Evolutionary conservation across 2,888 invertebrate genomes (phyloP).

Genomic region (Camponotus fellah): DNA sequence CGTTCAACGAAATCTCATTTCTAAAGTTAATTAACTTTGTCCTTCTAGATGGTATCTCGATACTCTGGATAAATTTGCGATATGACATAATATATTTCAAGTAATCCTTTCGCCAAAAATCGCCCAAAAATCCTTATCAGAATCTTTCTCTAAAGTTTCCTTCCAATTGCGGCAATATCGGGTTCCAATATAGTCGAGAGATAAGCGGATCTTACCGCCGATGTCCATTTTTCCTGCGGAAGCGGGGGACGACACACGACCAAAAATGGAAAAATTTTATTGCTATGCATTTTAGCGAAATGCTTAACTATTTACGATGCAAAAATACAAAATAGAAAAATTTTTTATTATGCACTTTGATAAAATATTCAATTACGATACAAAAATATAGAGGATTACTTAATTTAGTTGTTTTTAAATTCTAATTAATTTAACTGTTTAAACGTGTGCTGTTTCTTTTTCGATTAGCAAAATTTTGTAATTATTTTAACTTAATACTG

Average conservation of each 20-base stretch:
- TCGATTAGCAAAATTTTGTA: conserved; percentile 4
- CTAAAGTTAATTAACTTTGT: conserved; percentile 12
- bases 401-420: conserved; percentile 17
- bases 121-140: conserved; percentile 38
- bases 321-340: background rate
- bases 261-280: conserved; percentile 13
- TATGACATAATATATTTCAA: background rate
- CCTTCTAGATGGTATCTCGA: conserved; percentile 17
- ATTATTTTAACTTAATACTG: conserved; percentile 15
- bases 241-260: background rate
- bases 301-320: background rate
- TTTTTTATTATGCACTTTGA: background rate
- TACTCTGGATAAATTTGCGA: conserved; percentile 18
- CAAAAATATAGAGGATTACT: conserved; percentile 46
- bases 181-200: conserved; percentile 32
- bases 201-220: conserved; percentile 19
- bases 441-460: background rate
- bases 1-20: background rate
- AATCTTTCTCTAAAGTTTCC: conserved; percentile 30
- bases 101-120: conserved; percentile 31
- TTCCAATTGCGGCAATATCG: conserved; percentile 24
- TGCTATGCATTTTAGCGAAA: background rate
- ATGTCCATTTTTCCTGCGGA: conserved; percentile 26
- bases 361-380: background rate
- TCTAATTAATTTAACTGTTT: background rate